A percentile compares a stretch with the other conserved stretches of the same genome.
phyloP scores from a whole-genome alignment of 2,113 vertebrate species.

The Zeus faber region DNA sequence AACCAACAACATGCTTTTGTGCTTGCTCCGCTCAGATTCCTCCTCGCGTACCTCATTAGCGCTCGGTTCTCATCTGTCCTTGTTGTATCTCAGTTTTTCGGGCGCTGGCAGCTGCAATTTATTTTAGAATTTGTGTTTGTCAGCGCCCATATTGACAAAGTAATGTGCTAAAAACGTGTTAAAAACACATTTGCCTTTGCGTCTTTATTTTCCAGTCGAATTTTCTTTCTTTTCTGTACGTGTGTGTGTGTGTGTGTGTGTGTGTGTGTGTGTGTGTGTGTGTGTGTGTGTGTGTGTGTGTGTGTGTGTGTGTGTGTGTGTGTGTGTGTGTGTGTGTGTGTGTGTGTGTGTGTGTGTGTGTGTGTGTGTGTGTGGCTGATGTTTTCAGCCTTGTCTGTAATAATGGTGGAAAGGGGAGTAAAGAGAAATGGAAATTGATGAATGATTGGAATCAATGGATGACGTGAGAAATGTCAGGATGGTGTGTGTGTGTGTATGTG shows the following conservation, averaged over 20 bases:
- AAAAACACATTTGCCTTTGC: conserved; percentile 73
- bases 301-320: too few relatives aligned
- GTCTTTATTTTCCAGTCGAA: conserved; percentile 65
- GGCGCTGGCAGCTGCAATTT: conserved; percentile 65
- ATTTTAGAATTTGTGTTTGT: conserved; percentile 72
- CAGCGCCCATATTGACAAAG: conserved; percentile 63
- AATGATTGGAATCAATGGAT: conserved; percentile 46
- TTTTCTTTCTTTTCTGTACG: too few relatives aligned
- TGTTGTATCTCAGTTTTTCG: conserved; percentile 37
- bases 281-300: too few relatives aligned
- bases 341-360: too few relatives aligned
- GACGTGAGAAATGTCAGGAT: conserved; percentile 57
- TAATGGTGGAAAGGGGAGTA: conserved; percentile 10
- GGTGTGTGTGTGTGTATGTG: conserved; percentile 53
- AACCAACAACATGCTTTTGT: too few relatives aligned
- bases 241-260: too few relatives aligned
- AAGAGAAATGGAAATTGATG: conserved; percentile 29
- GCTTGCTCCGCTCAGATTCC: background rate
- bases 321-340: too few relatives aligned
- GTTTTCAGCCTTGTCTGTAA: conserved; percentile 15
- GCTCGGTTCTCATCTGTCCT: conserved; percentile 9
- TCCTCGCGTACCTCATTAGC: background rate
- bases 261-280: too few relatives aligned
- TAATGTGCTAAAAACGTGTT: conserved; percentile 74
- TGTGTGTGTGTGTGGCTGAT: too few relatives aligned